Conservation (phyloP, 2,113 vertebrate genomes). For the Trematocara marginatum region DNA sequence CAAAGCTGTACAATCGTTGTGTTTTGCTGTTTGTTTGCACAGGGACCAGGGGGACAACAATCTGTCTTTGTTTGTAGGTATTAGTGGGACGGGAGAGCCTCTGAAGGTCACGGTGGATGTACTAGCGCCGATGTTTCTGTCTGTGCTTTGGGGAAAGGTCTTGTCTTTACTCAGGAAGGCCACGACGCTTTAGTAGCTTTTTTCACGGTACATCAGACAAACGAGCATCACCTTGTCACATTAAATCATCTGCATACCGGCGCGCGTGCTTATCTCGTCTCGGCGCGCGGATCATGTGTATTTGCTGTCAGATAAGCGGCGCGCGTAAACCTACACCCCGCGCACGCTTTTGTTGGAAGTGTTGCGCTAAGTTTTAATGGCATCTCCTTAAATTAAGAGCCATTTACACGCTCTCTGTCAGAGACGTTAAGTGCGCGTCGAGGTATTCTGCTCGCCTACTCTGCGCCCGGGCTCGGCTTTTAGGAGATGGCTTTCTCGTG, state of each 20-base stretch:
- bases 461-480: conserved; percentile 20
- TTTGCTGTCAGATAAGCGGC: background rate
- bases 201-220: conserved; percentile 31
- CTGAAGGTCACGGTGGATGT: conserved; percentile 55
- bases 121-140: conserved; percentile 16
- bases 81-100: conserved; percentile 47
- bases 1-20: conserved; percentile 33
- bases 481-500: conserved; percentile 55
- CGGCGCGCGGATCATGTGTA: background rate
- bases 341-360: background rate
- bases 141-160: conserved; percentile 32
- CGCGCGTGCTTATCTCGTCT: background rate
- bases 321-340: background rate
- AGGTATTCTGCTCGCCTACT: conserved; percentile 8
- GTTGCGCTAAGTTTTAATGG: conserved; percentile 40
- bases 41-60: conserved; percentile 8
- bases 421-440: conserved; percentile 29
- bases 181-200: conserved; percentile 19
- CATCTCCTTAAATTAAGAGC: conserved; percentile 50
- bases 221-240: conserved; percentile 35
- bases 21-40: conserved; percentile 42
- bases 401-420: conserved; percentile 31
- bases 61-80: conserved; percentile 57
- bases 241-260: conserved; percentile 28
- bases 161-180: conserved; percentile 44